A percentile compares a stretch with the other conserved stretches of the same genome.
These are phyloP conservation scores for Coptodon bakossiorum DNA, from an alignment of 2,113 vertebrate species.

Conservation along the genomic window DNA sequence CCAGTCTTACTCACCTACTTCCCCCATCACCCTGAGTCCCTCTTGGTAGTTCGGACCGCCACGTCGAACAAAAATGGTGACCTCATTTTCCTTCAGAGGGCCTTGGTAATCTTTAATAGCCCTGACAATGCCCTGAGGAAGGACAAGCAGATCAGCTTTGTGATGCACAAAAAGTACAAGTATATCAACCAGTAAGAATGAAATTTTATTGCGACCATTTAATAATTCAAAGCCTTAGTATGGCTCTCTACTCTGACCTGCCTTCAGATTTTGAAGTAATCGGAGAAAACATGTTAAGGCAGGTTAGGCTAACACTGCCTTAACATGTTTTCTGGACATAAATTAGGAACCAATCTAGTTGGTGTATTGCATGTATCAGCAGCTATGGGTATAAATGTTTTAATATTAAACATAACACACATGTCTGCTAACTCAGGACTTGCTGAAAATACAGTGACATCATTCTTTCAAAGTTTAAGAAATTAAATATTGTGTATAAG, in stretches of 20 bases:
- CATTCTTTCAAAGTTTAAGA: not conserved
- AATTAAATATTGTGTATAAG: not conserved
- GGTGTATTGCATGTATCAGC: not conserved
- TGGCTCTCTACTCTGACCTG: not conserved
- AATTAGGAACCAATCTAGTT: not conserved
- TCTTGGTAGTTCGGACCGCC: conserved; percentile 98
- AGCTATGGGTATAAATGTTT: not conserved
- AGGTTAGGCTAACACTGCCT: not conserved
- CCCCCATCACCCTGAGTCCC: conserved; percentile 94
- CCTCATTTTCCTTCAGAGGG: conserved; percentile 91
- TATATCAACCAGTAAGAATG: not conserved
- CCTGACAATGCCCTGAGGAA: conserved; percentile 86
- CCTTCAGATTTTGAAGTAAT: not conserved
- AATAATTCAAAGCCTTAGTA: not conserved
- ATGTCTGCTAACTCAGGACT: not conserved
- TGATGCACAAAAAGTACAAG: not conserved
- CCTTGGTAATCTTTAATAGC: conserved; percentile 94
- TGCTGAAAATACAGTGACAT: not conserved
- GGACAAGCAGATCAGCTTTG: not conserved
- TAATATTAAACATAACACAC: not conserved
- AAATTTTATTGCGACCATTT: not conserved
- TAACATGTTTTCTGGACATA: not conserved
- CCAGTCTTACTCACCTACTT: conserved; percentile 83
- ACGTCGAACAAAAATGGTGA: conserved; percentile 92
- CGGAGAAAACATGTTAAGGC: not conserved